Conservation (phyloP, 1,140 invertebrate species). For the Aplysia californica region DNA sequence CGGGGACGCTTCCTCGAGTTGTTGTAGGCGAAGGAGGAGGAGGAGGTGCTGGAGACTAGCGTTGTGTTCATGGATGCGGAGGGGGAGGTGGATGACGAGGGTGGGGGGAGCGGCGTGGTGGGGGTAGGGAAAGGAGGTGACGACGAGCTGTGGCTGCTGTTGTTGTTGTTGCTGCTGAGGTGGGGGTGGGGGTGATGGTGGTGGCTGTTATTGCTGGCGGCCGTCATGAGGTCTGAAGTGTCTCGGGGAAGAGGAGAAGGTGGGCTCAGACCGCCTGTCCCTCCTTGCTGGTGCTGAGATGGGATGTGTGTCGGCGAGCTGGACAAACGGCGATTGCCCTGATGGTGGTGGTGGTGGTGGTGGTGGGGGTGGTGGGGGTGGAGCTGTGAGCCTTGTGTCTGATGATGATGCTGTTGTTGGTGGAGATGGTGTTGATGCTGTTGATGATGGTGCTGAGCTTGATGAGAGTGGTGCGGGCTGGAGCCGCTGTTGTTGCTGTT, state of each 20-base stretch:
- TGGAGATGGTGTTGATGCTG: background rate
- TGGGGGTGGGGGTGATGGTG: background rate
- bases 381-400: too few species aligned
- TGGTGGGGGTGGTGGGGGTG: background rate
- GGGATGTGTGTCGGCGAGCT: too few species aligned
- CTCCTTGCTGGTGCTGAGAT: too few species aligned
- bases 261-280: too few species aligned
- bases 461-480: too few species aligned
- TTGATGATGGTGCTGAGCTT: too few species aligned
- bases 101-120: background rate
- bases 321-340: background rate
- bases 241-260: too few species aligned
- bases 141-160: background rate
- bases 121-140: background rate
- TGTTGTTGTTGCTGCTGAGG: background rate
- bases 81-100: background rate
- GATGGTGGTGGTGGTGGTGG: background rate
- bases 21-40: background rate
- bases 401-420: background rate
- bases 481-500: background rate
- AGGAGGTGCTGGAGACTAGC: conserved; percentile 22
- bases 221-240: too few species aligned
- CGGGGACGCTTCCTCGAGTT: conserved; percentile 25
- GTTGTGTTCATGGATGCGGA: background rate
- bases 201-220: background rate